phyloP scores from a whole-genome alignment of 2,888 invertebrate genomes.

The Lamellibrachia satsuma region DNA sequence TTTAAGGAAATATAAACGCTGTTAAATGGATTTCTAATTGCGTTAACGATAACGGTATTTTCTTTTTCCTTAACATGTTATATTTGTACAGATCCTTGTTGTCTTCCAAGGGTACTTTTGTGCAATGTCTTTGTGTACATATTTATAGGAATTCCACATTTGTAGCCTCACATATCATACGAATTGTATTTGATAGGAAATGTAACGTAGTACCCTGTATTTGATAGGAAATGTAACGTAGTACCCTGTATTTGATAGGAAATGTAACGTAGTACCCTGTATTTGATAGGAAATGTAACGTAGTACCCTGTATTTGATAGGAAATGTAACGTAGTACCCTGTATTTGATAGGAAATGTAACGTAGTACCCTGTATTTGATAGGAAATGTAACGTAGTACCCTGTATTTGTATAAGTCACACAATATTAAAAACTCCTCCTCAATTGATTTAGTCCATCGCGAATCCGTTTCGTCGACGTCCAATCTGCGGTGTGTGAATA shows the following conservation, averaged over 20 bases:
- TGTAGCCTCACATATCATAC: too few relatives aligned
- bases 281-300: too few relatives aligned
- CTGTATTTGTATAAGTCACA: too few relatives aligned
- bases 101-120: not conserved
- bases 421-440: too few relatives aligned
- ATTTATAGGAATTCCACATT: not conserved
- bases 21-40: too few relatives aligned
- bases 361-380: not conserved
- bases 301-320: not conserved
- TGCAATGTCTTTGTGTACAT: not conserved
- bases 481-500: too few relatives aligned
- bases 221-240: not conserved
- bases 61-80: too few relatives aligned
- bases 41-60: too few relatives aligned
- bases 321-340: not conserved
- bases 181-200: not conserved
- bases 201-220: not conserved
- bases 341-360: too few relatives aligned
- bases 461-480: too few relatives aligned
- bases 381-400: not conserved
- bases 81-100: not conserved
- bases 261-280: not conserved
- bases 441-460: too few relatives aligned
- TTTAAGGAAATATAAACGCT: too few relatives aligned
- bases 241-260: not conserved